Evolutionary conservation across 2,113 vertebrate genomes (phyloP), one percentile per base, ranked within the genome.

Genomic region (Amazona vittata): DNA sequence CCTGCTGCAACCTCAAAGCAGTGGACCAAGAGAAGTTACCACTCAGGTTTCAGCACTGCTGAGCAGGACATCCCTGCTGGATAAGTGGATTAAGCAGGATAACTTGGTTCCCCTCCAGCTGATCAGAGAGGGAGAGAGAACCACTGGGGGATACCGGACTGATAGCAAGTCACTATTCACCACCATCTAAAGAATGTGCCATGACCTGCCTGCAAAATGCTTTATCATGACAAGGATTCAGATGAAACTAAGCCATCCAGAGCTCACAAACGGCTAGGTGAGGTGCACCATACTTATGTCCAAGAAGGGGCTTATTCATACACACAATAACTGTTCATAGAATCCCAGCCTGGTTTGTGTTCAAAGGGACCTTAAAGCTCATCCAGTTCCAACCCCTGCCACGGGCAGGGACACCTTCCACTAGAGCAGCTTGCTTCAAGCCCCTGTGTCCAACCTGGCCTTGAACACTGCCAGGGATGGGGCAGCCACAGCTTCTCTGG

Each of bases 71-170:
- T 2, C 62, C n/a, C 75, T 44, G 26, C 43, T 62, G 41, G 50
- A 28, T 31, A 49, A 43, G 59, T 3, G 24, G 19, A 77, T 74
- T 28, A 26, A 67, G 37, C 37, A 60, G 16, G 15, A 39, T 55
- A 94, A 89, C 26, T 60, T 47, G 29, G 71, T 76, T 95, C 53
- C 49, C 15, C n/a, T 47, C 39, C 29, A 87, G 79, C 75, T 90
- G 83, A 53, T 77, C 11, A 18, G 22, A 55, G 49, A 41, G 28
- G 46, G 70, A 86, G 29, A 33, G 44, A 69, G 69, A 90, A 53
- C 20, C 17, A 4, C 60, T 6, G 47, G 5, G 24, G 71, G 63
- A 46, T 39, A 55, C 26, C 49, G 49, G n/a, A 39, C 28, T 15
- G 35, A 47, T 33, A 57, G 37, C 16, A 21, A 73, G 20, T 7